Evolutionary conservation across 2,797 vertebrate species (phyloP).

Genomic region (Orientallactaga sibirica): DNA sequence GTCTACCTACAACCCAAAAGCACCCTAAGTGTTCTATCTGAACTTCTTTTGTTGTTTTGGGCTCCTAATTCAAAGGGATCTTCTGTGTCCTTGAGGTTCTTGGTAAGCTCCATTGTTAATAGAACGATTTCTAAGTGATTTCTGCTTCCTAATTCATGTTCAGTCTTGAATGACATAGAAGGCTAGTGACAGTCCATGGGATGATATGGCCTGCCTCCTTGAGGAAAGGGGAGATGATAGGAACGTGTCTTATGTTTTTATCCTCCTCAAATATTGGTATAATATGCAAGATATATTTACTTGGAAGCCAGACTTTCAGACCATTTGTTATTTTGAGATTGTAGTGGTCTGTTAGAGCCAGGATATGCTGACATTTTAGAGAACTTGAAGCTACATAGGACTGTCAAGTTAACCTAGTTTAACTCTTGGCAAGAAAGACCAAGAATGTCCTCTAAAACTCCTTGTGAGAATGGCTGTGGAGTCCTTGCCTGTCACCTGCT

Average conservation of each 20-base stretch:
- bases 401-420: not conserved
- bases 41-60: not conserved
- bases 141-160: constrained; percentile 8
- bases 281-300: not conserved
- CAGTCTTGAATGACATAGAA: not conserved
- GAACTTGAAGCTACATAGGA: not conserved
- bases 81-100: not conserved
- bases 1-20: not conserved
- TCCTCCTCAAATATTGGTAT: constrained; percentile 3
- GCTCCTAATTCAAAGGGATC: constrained; percentile 28
- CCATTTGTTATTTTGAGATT: not conserved
- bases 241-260: not conserved
- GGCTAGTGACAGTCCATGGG: not conserved
- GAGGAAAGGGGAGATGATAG: not conserved
- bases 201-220: not conserved
- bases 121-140: constrained; percentile 7
- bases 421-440: not conserved
- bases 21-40: not conserved
- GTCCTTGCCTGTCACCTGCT: not conserved
- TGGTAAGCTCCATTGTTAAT: not conserved
- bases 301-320: not conserved
- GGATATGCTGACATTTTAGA: not conserved
- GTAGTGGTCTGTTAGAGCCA: not conserved
- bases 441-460: not conserved
- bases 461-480: not conserved